These are phyloP conservation scores for Heliconius cydno DNA, from an alignment of 2,888 invertebrate genomes.

Conservation along the genomic window DNA sequence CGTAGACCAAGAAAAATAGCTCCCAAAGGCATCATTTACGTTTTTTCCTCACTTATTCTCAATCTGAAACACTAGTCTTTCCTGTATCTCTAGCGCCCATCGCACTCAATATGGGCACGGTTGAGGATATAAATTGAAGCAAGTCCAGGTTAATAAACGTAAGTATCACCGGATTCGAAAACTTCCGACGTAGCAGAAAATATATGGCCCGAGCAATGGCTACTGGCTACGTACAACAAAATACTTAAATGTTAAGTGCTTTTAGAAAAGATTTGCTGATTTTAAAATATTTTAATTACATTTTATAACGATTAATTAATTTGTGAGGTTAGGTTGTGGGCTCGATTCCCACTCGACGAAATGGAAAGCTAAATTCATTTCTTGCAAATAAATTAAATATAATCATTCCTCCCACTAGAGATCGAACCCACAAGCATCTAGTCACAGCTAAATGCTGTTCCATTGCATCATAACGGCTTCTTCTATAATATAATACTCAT, in stretches of 20 bases:
- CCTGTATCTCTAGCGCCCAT: slow-evolving; percentile 15
- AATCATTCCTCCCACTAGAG: too few relatives aligned
- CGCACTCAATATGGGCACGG: slow-evolving; percentile 24
- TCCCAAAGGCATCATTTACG: not conserved
- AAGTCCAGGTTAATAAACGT: slow-evolving; percentile 34
- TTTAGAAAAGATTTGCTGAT: not conserved
- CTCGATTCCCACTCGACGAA: too few relatives aligned
- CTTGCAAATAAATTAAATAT: too few relatives aligned
- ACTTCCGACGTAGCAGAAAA: slow-evolving; percentile 33
- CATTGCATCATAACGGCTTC: too few relatives aligned
- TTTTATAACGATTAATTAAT: not conserved
- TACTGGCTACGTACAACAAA: not conserved
- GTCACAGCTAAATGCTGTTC: too few relatives aligned
- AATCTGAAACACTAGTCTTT: slow-evolving; percentile 10
- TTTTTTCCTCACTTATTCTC: not conserved
- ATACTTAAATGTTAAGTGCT: not conserved
- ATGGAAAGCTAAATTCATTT: too few relatives aligned
- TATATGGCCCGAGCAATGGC: slow-evolving; percentile 18
- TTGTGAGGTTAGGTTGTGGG: too few relatives aligned
- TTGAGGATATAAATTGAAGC: slow-evolving; percentile 32
- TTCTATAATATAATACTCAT: too few relatives aligned
- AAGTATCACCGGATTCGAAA: slow-evolving; percentile 34
- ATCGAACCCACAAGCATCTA: too few relatives aligned
- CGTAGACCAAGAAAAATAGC: not conserved
- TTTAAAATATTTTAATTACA: not conserved